These are phyloP conservation scores for Brachylomia viminalis DNA, from an alignment of 2,888 invertebrate species.

Conservation along the genomic window DNA sequence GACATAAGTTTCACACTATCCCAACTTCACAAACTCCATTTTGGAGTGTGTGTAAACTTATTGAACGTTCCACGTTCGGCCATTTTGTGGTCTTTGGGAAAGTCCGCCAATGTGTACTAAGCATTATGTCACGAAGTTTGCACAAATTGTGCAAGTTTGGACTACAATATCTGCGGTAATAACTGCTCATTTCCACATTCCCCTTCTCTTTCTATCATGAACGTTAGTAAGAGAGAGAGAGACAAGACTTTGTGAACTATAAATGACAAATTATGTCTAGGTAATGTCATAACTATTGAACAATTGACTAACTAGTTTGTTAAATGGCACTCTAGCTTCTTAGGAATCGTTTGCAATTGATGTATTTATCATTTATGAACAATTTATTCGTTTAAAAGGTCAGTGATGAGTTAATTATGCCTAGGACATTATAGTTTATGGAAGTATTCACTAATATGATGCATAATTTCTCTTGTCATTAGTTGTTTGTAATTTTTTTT, in stretches of 20 bases:
- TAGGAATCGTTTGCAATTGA: slow-evolving; percentile 55
- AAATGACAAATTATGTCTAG: slow-evolving; percentile 54
- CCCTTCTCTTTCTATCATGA: slow-evolving; percentile 23
- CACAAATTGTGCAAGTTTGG: slow-evolving; percentile 58
- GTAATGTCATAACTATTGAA: slow-evolving; percentile 57
- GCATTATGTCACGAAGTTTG: slow-evolving; percentile 56
- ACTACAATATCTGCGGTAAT: slow-evolving; percentile 55
- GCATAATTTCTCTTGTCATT: not conserved
- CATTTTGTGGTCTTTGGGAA: slow-evolving; percentile 13
- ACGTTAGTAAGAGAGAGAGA: slow-evolving; percentile 15
- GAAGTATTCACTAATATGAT: not conserved
- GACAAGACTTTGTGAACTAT: slow-evolving; percentile 45
- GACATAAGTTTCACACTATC: slow-evolving; percentile 13
- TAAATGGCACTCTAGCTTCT: slow-evolving; percentile 49
- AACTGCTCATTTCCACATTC: slow-evolving; percentile 29
- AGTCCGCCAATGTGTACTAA: slow-evolving; percentile 32
- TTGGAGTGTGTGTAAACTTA: slow-evolving; percentile 30
- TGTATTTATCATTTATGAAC: slow-evolving; percentile 48
- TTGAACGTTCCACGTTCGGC: slow-evolving; percentile 11
- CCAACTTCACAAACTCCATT: slow-evolving; percentile 26
- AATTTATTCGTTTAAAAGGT: slow-evolving; percentile 44
- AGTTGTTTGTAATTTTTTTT: slow-evolving; percentile 4
- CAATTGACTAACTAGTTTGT: slow-evolving; percentile 55
- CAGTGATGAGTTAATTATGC: slow-evolving; percentile 10
- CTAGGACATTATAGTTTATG: no score